These are phyloP conservation scores for Anabacerthia variegaticeps DNA, from an alignment of 2,797 vertebrate species.

Conservation along the genomic window DNA sequence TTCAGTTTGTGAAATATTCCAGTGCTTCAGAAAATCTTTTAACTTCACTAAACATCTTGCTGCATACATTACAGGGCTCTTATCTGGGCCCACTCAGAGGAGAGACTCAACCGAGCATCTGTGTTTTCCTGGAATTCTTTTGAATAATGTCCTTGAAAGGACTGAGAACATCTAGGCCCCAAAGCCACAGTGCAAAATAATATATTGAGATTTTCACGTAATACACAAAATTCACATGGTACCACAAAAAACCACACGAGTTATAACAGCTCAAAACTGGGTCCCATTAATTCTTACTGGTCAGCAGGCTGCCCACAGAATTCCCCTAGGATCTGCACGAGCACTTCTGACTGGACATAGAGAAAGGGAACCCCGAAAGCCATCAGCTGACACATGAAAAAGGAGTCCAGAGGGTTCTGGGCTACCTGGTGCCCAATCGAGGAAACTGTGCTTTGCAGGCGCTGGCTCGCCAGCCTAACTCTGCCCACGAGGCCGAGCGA, in stretches of 20 bases:
- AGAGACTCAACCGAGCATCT: constrained; percentile 24
- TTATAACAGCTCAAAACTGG: neutral
- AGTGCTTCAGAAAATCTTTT: neutral
- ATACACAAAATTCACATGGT: neutral
- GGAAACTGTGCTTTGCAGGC: constrained; percentile 80
- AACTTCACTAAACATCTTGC: neutral
- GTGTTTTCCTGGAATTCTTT: constrained; percentile 32
- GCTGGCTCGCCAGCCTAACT: constrained; percentile 80
- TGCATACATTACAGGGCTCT: neutral
- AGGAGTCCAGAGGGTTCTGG: constrained; percentile 89
- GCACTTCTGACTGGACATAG: constrained; percentile 81
- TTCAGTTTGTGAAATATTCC: neutral
- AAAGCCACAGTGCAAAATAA: constrained; percentile 29
- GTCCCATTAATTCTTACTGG: constrained; percentile 1
- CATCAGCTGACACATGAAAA: constrained; percentile 88
- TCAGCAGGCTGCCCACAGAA: constrained; percentile 73
- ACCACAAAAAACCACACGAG: neutral
- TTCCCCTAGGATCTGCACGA: constrained; percentile 80
- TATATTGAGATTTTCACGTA: neutral
- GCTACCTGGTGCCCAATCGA: constrained; percentile 88
- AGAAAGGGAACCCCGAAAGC: constrained; percentile 83
- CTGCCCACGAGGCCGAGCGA: constrained; percentile 79
- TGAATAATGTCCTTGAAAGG: neutral
- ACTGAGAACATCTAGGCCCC: neutral
- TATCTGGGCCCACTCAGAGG: neutral